A percentile compares a stretch with the other conserved stretches of the same genome.
Evolutionary conservation across 2,797 vertebrate genomes (phyloP).

Genomic region (Danio albolineatus): DNA sequence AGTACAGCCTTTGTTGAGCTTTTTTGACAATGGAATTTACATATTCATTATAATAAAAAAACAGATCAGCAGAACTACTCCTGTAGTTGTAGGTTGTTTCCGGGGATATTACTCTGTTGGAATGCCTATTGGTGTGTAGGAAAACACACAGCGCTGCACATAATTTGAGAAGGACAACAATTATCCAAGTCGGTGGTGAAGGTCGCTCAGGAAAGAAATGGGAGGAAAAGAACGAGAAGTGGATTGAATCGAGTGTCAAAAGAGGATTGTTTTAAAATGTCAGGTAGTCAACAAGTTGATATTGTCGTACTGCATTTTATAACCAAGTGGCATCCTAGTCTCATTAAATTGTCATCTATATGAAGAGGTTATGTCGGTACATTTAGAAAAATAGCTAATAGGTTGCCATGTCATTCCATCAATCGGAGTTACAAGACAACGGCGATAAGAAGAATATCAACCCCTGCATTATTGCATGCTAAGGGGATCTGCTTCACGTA

Average conservation of each 20-base stretch:
- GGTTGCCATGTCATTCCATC: conserved; percentile 33
- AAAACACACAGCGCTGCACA: conserved; percentile 20
- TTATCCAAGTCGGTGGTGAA: conserved; percentile 23
- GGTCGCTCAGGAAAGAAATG: conserved; percentile 5
- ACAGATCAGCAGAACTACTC: conserved; percentile 19
- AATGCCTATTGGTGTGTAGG: not conserved
- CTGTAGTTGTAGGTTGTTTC: not conserved
- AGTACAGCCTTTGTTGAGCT: too few relatives aligned
- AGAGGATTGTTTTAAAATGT: conserved; percentile 26
- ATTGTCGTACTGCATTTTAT: not conserved
- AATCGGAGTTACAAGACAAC: conserved; percentile 33
- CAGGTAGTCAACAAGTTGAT: conserved; percentile 10
- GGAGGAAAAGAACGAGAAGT: not conserved
- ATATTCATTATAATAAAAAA: conserved; percentile 16
- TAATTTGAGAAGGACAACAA: conserved; percentile 40
- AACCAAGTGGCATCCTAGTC: conserved; percentile 11
- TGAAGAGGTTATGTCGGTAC: not conserved
- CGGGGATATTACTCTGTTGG: not conserved
- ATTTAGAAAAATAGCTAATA: conserved; percentile 24
- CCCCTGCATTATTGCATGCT: conserved; percentile 28
- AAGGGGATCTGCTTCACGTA: conserved; percentile 29
- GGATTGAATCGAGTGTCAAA: not conserved
- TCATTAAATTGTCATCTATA: conserved; percentile 28
- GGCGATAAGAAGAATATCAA: conserved; percentile 46
- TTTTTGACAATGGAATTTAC: too few relatives aligned